Base-by-base conservation (phyloP, 2,113 vertebrate species). In the Axis porcinus region DNA sequence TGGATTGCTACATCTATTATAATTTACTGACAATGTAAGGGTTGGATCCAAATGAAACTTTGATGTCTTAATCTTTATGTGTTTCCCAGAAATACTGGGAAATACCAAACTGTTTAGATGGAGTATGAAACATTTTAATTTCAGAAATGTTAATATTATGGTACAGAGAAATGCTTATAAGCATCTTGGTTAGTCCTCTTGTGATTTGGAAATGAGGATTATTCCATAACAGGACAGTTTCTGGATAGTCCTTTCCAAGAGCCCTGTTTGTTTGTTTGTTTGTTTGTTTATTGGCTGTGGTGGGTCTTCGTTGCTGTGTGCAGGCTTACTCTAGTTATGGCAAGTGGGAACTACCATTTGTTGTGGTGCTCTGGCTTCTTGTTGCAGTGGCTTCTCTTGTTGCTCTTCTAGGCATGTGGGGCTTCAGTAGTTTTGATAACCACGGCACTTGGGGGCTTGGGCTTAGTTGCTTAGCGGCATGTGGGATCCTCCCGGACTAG, bases 111-210 rank as follows among this genome's bases (percentile, higher is more conserved):
- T 89, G 17, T 94, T 95, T 6, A 94, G 47, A 86, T 93, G 64
- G 87, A 95, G 92, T 16, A 55, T 67, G 74, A 88, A 93, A 55
- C 10, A 27, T 90, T 96, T 95, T 86, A 45, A 74, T 86, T 94
- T 89, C 96, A 19, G 25, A 97, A 97, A 94, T 94, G 62, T 84
- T 95, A 92, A 81, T 23, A 90, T 62, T 95, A 30, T 88, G 52
- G 28, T 62, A 45, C 33, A 85, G 50, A 97, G 82, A 93, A 91
- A 88, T 92, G 36, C 19, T n/a, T 81, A 6, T 76, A 50, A 89
- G 19, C 52, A 47, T 97, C 64, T 91, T 93, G 19, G 54, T 91
- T 86, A 88, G 19, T 91, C 45, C 47, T 88, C 30, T 55, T 83
- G 23, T 97, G 81, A 62, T 96, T 87, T 57, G 50, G 74, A 45